phyloP scores from a whole-genome alignment of 2,888 invertebrate genomes.

The Drosophila neonasuta region DNA sequence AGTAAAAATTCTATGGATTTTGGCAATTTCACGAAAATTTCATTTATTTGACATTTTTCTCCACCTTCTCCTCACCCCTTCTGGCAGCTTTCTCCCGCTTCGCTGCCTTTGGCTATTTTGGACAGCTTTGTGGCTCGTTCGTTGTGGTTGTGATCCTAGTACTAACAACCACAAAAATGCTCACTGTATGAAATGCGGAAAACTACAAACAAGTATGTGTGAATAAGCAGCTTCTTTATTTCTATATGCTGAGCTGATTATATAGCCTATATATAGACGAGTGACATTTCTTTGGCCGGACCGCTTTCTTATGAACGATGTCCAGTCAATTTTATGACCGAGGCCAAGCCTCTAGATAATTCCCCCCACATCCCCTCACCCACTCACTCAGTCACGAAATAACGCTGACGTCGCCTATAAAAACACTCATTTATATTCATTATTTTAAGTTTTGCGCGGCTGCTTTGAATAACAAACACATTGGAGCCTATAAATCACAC shows the following conservation, averaged over 20 bases:
- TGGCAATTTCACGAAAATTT: constrained; percentile 78
- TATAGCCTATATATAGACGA: constrained; percentile 68
- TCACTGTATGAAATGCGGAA: constrained; percentile 74
- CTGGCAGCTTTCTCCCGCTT: constrained; percentile 16
- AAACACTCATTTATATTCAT: constrained; percentile 53
- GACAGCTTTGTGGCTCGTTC: constrained; percentile 45
- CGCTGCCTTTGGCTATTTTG: constrained; percentile 67
- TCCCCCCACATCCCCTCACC: constrained; percentile 6
- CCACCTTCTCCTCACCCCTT: not conserved
- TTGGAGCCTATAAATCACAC: constrained; percentile 51
- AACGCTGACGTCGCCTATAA: constrained; percentile 46
- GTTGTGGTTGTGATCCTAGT: constrained; percentile 26
- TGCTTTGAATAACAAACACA: constrained; percentile 35
- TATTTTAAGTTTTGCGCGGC: constrained; percentile 34
- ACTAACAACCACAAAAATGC: constrained; percentile 56
- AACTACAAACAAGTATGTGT: constrained; percentile 58
- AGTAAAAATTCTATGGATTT: constrained; percentile 75
- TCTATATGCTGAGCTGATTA: constrained; percentile 21
- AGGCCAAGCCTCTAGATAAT: constrained; percentile 60
- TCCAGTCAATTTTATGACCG: constrained; percentile 66
- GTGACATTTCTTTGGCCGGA: constrained; percentile 63
- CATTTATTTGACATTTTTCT: constrained; percentile 66
- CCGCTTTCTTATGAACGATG: constrained; percentile 62
- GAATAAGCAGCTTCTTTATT: constrained; percentile 44
- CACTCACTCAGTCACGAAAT: constrained; percentile 4